phyloP scores from a whole-genome alignment of 2,797 vertebrate species.

The Nyctibius grandis region DNA sequence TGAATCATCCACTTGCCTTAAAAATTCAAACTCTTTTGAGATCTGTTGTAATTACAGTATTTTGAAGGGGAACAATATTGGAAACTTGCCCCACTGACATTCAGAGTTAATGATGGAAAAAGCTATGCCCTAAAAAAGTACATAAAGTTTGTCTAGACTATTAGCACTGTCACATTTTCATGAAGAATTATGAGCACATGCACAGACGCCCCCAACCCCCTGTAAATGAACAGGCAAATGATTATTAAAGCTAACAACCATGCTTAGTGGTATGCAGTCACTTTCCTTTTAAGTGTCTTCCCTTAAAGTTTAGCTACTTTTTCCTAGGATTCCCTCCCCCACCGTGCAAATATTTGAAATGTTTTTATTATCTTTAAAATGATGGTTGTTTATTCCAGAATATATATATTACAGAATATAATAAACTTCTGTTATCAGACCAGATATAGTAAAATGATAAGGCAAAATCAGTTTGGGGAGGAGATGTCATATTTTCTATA shows the following conservation, averaged over 20 bases:
- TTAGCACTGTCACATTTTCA: neutral
- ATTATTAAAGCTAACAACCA: neutral
- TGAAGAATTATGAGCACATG: neutral
- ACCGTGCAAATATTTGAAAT: accelerated
- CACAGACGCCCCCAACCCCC: neutral
- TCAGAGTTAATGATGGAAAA: neutral
- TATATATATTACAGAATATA: neutral
- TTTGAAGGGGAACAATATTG: neutral
- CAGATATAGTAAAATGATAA: neutral
- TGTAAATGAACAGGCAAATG: neutral
- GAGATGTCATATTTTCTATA: neutral
- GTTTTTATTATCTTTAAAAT: neutral
- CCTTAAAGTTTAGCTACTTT: neutral
- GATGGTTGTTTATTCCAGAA: neutral
- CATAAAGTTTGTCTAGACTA: neutral
- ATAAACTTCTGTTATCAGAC: neutral
- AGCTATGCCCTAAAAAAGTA: neutral
- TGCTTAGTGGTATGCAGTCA: neutral
- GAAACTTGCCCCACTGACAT: neutral
- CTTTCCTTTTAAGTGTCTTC: neutral
- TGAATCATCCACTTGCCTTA: neutral
- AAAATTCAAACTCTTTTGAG: neutral
- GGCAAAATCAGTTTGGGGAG: neutral
- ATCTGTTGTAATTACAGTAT: neutral
- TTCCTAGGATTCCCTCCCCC: neutral